Conservation (phyloP, 2,113 vertebrate genomes). For the Myrmecophaga tridactyla region DNA sequence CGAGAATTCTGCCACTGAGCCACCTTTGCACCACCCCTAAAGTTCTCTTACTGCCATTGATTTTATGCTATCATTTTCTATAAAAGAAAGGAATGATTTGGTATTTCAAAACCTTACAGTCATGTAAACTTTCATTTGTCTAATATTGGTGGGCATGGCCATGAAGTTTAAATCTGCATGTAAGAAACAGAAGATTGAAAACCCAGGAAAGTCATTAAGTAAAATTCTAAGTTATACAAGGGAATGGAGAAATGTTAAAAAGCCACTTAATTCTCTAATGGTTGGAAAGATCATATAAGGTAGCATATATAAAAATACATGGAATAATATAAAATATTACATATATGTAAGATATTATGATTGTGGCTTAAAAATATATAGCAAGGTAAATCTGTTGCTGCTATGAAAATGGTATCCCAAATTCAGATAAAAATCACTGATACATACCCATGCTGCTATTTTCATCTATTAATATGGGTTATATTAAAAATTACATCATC, state of each 20-base stretch:
- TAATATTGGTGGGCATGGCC: neutral
- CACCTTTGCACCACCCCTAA: too few species aligned
- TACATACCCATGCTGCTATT: neutral
- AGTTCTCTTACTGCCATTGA: too few species aligned
- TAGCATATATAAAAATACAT: neutral
- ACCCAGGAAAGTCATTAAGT: conserved; percentile 7
- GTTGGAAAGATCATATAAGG: neutral
- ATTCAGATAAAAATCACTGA: conserved; percentile 13
- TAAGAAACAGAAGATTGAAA: conserved; percentile 21
- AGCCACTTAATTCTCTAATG: neutral
- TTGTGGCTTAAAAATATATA: conserved; percentile 32
- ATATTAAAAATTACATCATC: conserved; percentile 25
- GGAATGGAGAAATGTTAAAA: conserved; percentile 2
- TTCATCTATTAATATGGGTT: neutral
- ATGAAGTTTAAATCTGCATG: conserved; percentile 5
- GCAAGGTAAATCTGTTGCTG: conserved; percentile 10
- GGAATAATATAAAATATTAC: neutral
- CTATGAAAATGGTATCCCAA: neutral
- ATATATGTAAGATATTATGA: neutral
- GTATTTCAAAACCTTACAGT: conserved; percentile 5
- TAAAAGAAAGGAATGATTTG: neutral
- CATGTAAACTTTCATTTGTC: neutral
- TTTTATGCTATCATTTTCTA: neutral
- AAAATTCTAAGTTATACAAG: conserved; percentile 1
- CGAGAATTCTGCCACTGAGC: too few species aligned